Evolutionary conservation across 2,888 invertebrate species (phyloP), one percentile per base, ranked within the genome.

Genomic region (Microplitis manilae): DNA sequence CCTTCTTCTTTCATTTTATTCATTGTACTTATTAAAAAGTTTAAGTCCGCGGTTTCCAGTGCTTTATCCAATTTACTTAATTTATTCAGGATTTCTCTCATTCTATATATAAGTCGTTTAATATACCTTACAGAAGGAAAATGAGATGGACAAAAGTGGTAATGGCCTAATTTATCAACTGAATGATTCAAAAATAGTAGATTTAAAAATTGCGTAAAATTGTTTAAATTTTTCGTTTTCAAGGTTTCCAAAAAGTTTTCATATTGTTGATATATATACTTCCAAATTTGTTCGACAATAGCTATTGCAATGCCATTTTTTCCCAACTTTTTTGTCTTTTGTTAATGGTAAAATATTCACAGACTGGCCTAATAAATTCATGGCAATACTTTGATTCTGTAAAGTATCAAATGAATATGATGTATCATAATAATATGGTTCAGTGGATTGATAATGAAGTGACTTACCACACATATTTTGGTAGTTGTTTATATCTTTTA

Each of bases 371-470:
- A 20, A 20, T 20, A 6, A 9, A 30, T 65, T 65, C 7, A 65
- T 17, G 6, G 5, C 6, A 7, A 20, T 20, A 65, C 8, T 20
- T 65, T 65, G 17, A n/a, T 17, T 17, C 9, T 17, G 7, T 9
- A 65, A n/a, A 20, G n/a, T 30, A n/a, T 72, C 40, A 13, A 69
- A 69, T 9, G 6, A 15, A 68, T 74, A 74, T 1, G 74, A 62
- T 39, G 74, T 68, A n/a, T 67, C 67, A 9, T 67, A 74, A 60
- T 38, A 74, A 68, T 67, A 74, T n/a, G 74, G 65, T 13, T 74
- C 74, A 15, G 74, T 60, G 1, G 68, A 67, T 13, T 15, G 41
- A 20, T 7, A 15, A 30, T 74, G 74, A 13, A 9, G 15, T 13
- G 74, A 68, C 20, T 60, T 67, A 20, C 67, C 59, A 68, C 60